Percentiles rank a stretch among this genome's conserved stretches.
These are phyloP conservation scores for Guaruba guarouba DNA, from an alignment of 2,113 vertebrate genomes.

Conservation along the genomic window DNA sequence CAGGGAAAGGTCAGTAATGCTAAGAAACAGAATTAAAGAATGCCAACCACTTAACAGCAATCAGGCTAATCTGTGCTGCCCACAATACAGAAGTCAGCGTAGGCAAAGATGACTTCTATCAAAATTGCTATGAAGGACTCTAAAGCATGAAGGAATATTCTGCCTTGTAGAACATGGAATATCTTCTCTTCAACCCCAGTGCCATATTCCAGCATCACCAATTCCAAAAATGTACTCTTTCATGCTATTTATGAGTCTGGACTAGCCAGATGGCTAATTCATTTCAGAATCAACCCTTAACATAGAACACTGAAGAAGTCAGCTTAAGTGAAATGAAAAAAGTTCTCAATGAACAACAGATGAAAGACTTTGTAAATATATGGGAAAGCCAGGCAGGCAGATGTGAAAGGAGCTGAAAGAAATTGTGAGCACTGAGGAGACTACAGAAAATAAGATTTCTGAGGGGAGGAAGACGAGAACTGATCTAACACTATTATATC, in stretches of 20 bases:
- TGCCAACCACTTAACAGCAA: neutral
- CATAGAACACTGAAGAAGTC: neutral
- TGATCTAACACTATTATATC: neutral
- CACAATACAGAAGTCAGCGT: rapidly evolving
- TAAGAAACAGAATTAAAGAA: neutral
- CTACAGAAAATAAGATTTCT: neutral
- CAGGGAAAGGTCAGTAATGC: neutral
- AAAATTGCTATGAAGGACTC: neutral
- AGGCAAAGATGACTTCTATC: neutral
- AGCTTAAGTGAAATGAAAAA: neutral
- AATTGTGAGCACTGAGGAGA: neutral
- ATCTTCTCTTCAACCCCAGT: neutral
- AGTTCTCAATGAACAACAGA: neutral
- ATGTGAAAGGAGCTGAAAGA: neutral
- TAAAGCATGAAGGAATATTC: neutral
- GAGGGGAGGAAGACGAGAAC: neutral
- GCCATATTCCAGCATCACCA: neutral
- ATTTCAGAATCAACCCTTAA: neutral
- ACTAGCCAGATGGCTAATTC: neutral
- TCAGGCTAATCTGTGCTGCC: neutral
- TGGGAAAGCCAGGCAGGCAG: neutral
- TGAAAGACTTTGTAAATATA: neutral
- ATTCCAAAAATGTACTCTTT: neutral
- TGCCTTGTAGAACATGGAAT: neutral
- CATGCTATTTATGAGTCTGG: neutral